A percentile compares a stretch with the other conserved stretches of the same genome.
Evolutionary conservation across 1,140 invertebrate species (phyloP).

Genomic region (Drosophila sechellia): DNA sequence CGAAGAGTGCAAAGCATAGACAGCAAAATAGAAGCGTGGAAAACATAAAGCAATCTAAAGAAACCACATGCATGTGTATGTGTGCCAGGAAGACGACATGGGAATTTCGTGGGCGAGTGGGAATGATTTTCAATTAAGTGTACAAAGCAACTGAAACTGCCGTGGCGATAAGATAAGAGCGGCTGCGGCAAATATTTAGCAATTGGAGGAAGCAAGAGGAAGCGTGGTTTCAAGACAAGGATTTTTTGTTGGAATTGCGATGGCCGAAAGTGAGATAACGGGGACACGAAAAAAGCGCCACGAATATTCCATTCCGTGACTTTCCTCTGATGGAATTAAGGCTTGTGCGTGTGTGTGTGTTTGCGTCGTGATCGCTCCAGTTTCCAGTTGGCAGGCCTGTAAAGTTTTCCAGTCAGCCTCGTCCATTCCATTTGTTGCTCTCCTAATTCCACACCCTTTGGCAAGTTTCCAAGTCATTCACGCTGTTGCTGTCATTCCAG

Average conservation of each 20-base stretch:
- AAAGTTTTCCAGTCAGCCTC: slow-evolving; percentile 33
- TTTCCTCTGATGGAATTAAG: slow-evolving; percentile 30
- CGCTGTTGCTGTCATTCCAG: slow-evolving; percentile 23
- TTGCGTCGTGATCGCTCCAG: slow-evolving; percentile 3
- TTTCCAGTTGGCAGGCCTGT: slow-evolving; percentile 31
- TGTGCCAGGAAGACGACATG: slow-evolving; percentile 45
- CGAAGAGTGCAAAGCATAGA: slow-evolving; percentile 57
- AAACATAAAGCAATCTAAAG: slow-evolving; percentile 26
- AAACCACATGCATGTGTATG: slow-evolving; percentile 34
- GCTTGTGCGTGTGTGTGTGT: slow-evolving; percentile 1
- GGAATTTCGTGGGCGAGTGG: slow-evolving; percentile 30
- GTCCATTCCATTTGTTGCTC: slow-evolving; percentile 30
- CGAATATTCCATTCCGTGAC: slow-evolving; percentile 33
- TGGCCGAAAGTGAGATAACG: slow-evolving; percentile 33
- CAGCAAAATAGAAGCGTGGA: slow-evolving; percentile 33
- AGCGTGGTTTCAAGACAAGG: slow-evolving; percentile 45
- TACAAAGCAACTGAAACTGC: slow-evolving; percentile 43
- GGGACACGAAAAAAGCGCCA: slow-evolving; percentile 20
- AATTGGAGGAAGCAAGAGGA: slow-evolving; percentile 45
- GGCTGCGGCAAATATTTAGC: slow-evolving; percentile 47
- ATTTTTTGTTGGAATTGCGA: slow-evolving; percentile 50
- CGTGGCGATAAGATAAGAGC: slow-evolving; percentile 64
- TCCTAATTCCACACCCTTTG: slow-evolving; percentile 67
- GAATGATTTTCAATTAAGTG: slow-evolving; percentile 69
- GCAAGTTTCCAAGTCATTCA: slow-evolving; percentile 65